A percentile compares a stretch with the other conserved stretches of the same genome.
phyloP scores from a whole-genome alignment of 2,888 invertebrate genomes.

The Adineta ricciae region DNA sequence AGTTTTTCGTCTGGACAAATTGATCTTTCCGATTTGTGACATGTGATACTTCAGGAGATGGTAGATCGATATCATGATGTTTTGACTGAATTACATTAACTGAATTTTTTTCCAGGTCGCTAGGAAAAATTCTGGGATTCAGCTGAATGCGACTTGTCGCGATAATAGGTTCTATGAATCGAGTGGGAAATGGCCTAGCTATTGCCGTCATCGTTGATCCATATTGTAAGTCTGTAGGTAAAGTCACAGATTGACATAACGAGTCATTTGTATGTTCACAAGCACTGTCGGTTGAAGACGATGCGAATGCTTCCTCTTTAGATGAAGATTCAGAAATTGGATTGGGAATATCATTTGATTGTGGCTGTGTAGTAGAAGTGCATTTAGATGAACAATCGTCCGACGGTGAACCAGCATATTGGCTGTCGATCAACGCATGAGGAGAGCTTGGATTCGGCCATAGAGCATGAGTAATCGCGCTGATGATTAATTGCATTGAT shows the following conservation, averaged over 20 bases:
- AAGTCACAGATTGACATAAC: neutral
- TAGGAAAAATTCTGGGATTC: neutral
- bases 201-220: neutral
- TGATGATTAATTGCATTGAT: too few relatives aligned
- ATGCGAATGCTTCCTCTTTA: neutral
- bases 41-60: too few relatives aligned
- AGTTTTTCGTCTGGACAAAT: neutral
- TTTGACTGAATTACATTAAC: neutral
- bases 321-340: neutral
- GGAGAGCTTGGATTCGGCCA: too few relatives aligned
- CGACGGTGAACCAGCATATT: neutral
- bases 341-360: neutral
- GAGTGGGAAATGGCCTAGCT: neutral
- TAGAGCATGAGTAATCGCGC: too few relatives aligned
- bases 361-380: neutral
- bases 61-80: too few relatives aligned
- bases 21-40: neutral
- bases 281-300: neutral
- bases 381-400: neutral
- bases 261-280: too few relatives aligned
- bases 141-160: neutral
- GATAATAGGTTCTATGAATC: neutral
- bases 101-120: neutral
- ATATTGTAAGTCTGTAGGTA: neutral
- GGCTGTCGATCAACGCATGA: neutral